Conservation (phyloP, 2,113 vertebrate species). For the Uria aalge region DNA sequence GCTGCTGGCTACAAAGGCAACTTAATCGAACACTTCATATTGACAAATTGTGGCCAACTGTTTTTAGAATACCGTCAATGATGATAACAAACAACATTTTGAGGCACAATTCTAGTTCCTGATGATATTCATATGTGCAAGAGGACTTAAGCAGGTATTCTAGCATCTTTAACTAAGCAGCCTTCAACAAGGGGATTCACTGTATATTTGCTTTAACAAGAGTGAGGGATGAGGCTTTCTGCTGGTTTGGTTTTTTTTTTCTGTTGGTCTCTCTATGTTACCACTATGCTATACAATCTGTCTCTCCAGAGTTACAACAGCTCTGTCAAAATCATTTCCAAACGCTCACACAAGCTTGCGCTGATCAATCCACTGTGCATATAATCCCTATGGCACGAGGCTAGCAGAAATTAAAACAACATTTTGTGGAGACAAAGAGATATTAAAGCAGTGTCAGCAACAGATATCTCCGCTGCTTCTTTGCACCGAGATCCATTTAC, state of each 20-base stretch:
- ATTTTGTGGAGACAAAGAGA: slow-evolving; percentile 8
- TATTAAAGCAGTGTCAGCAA: background rate
- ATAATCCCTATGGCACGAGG: background rate
- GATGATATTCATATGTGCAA: background rate
- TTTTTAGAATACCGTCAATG: background rate
- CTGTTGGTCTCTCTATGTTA: background rate
- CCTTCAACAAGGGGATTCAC: background rate
- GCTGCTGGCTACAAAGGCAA: background rate
- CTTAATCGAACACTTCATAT: background rate
- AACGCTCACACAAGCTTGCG: background rate
- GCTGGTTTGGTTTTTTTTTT: background rate
- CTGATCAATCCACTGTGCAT: background rate
- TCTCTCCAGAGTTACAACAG: background rate
- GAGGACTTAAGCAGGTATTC: background rate
- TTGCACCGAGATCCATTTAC: background rate
- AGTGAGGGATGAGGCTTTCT: background rate
- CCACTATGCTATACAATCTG: background rate
- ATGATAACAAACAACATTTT: background rate
- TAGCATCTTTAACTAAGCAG: background rate
- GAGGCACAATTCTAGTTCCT: background rate
- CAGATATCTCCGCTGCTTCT: background rate
- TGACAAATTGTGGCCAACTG: background rate
- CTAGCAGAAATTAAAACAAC: background rate
- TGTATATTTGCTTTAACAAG: background rate
- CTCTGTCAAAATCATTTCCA: slow-evolving; percentile 25